phyloP scores from a whole-genome alignment of 2,797 vertebrate genomes.

The Rhinatrema bivittatum region DNA sequence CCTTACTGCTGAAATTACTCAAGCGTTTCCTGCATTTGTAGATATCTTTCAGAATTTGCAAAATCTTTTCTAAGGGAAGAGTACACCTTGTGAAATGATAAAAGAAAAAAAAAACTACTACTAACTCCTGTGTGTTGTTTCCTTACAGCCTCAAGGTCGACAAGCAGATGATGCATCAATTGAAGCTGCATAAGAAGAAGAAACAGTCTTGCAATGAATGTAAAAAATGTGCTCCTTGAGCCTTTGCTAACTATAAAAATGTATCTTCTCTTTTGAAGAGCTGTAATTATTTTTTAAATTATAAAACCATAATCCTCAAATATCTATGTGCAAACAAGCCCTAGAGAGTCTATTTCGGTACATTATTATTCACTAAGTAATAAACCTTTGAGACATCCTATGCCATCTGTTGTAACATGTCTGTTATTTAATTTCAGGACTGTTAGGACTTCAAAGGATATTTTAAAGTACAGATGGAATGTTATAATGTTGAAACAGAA shows the following conservation, averaged over 20 bases:
- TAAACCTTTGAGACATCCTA: conserved; percentile 30
- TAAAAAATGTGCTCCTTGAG: conserved; percentile 9
- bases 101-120: too few species aligned
- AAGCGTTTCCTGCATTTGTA: too few species aligned
- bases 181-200: conserved; percentile 68
- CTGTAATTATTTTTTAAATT: conserved; percentile 28
- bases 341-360: conserved; percentile 16
- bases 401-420: not conserved
- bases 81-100: too few species aligned
- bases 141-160: conserved; percentile 83
- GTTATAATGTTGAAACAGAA: conserved; percentile 10
- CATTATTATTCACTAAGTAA: conserved; percentile 28
- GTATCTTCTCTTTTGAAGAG: too few species aligned
- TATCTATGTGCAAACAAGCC: conserved; percentile 8
- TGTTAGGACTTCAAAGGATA: conserved; percentile 2
- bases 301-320: conserved; percentile 7
- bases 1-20: too few species aligned
- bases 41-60: too few species aligned
- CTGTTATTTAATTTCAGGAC: conserved; percentile 17
- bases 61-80: too few species aligned
- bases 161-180: conserved; percentile 74
- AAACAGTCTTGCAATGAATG: conserved; percentile 12
- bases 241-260: conserved; percentile 21
- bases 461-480: conserved; percentile 10
- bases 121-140: not conserved